phyloP scores from a whole-genome alignment of 2,888 invertebrate genomes.

The Eupithecia abbreviata region DNA sequence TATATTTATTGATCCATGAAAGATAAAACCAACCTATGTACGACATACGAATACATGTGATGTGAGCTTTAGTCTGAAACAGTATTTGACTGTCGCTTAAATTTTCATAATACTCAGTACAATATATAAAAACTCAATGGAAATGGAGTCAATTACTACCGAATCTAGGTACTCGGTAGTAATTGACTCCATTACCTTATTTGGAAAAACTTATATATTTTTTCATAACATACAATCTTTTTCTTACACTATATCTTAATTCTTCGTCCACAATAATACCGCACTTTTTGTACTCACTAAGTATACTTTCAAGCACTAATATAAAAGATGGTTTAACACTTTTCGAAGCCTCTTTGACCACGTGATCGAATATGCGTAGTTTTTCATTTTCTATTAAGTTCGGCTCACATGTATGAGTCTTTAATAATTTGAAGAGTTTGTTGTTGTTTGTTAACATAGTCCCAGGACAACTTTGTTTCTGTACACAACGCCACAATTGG shows the following conservation, averaged over 20 bases:
- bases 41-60: neutral
- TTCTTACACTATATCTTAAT: neutral
- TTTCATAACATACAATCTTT: constrained; percentile 2
- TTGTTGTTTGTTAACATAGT: constrained; percentile 16
- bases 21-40: too few species aligned
- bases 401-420: constrained; percentile 17
- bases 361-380: constrained; percentile 13
- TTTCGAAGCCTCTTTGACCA: neutral
- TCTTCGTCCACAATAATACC: neutral
- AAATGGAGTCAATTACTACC: too few species aligned
- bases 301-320: neutral
- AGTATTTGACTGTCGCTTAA: too few species aligned
- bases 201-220: neutral
- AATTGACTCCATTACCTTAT: neutral
- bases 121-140: too few species aligned
- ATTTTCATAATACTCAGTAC: too few species aligned
- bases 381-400: constrained; percentile 19
- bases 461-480: constrained; percentile 9
- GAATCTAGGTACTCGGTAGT: neutral
- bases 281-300: neutral
- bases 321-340: neutral
- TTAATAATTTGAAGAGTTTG: constrained; percentile 5
- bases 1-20: too few species aligned
- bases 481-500: constrained; percentile 21
- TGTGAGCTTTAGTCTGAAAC: neutral